Conservation (phyloP, 2,888 invertebrate species). For the Parelbella ahira region DNA sequence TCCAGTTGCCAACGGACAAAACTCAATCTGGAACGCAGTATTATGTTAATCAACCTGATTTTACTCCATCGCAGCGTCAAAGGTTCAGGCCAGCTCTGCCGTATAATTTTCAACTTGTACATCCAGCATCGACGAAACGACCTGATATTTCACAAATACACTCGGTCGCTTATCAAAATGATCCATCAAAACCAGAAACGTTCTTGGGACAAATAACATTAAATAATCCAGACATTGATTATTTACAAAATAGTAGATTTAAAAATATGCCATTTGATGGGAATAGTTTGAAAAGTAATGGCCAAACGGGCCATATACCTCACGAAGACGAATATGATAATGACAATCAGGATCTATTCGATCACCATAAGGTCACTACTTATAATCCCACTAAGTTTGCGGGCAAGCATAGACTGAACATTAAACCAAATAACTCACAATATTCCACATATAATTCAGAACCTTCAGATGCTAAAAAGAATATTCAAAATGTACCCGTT, state of each 20-base stretch:
- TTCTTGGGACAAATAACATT: conserved; percentile 83
- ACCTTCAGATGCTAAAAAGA: conserved; percentile 36
- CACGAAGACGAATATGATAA: conserved; percentile 65
- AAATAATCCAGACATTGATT: conserved; percentile 80
- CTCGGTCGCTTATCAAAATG: conserved; percentile 78
- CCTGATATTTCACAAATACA: conserved; percentile 81
- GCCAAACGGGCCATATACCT: conserved; percentile 61
- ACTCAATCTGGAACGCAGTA: conserved; percentile 70
- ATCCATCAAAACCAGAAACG: conserved; percentile 82
- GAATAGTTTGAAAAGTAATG: conserved; percentile 71
- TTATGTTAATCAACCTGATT: conserved; percentile 72
- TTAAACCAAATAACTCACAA: conserved; percentile 50
- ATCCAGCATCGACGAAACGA: conserved; percentile 74
- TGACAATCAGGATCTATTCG: conserved; percentile 67
- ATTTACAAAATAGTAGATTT: conserved; percentile 66
- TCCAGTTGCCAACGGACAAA: conserved; percentile 71
- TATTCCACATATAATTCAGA: conserved; percentile 50
- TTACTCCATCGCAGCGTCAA: conserved; percentile 55
- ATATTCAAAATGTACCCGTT: conserved; percentile 38
- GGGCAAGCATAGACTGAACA: conserved; percentile 60
- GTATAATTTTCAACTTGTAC: conserved; percentile 67
- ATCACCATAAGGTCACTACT: conserved; percentile 69
- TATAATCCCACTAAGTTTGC: conserved; percentile 67
- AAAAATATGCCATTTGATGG: conserved; percentile 72
- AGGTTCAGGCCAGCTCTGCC: conserved; percentile 66